Base-by-base conservation (phyloP, 2,113 vertebrate genomes). In the Laticauda laticaudata region DNA sequence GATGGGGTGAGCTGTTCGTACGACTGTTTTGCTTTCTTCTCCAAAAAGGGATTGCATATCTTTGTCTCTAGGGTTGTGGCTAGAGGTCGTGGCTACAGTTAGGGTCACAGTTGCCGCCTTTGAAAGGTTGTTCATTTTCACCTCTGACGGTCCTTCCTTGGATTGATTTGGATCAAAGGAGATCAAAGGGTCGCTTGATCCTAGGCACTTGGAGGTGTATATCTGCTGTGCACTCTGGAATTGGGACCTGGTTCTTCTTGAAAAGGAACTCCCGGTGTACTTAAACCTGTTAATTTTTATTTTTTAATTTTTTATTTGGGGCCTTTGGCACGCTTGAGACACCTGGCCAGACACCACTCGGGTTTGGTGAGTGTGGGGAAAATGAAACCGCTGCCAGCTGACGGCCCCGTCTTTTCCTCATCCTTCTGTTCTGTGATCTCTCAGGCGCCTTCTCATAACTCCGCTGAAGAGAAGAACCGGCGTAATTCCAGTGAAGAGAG, bases 401-500 rank as follows among this genome's bases (percentile, higher is more conserved):
- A 61, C 92, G 94, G 56, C 5, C 91, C 86, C 92, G 93, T 94
- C 95, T 94, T 92, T 96, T 94, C 95, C 95, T 97, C 94, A 96
- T 95, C 90, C 95, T 96, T 96, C 96, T 97, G 89, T 97, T 97
- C 96, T 97, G 43, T 96, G 93, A 96, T 96, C 95, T 97, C 96
- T 96, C 97, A 99, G 99, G 97, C 97, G 0, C 98, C 98, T 95
- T 97, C 98, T 91, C 98, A 98, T 96, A 98, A 95, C 96, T 98
- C 97, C 95, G 96, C 81, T 91, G 98, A 98, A 96, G 98, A 98
- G 95, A 98, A 98, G 97, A 98, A 95, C 92, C 97, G 97, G 15
- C 97, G 93, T 95, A 98, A 98, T 97, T 98, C 98, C 39, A 99
- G 98, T 53, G 98, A 99, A 90, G 98, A 99, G 64, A 99, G 98